Base-by-base conservation (phyloP, 2,888 invertebrate species). In the Ormia ochracea region DNA sequence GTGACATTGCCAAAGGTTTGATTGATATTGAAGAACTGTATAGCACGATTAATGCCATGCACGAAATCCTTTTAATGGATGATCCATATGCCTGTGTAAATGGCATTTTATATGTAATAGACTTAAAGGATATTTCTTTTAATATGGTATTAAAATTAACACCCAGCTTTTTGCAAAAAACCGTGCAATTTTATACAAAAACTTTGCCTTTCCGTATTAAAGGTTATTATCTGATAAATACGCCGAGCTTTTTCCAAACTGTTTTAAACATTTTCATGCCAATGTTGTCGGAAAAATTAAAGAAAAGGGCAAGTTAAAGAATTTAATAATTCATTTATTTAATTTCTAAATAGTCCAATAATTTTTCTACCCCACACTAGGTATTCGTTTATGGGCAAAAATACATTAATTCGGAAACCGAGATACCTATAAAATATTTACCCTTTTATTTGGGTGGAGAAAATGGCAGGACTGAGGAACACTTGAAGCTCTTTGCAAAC, bases 361-460 rank as follows among this genome's bases (percentile, higher is more conserved):
- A 23, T 21, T 23, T 45, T 21, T 0, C 2, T 9, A 19, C 3
- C 19, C 19, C 21, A 1, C 43, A 0, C 12, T 66, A 93, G 92
- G 83, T 93, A 31, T 90, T 88, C 87, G 89, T 93, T 14, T 92
- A 93, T 82, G 91, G 91, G 66, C 90, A 90, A 82, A 87, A 91
- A 89, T 91, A 73, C 91, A 85, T 85, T 7, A 59, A 69, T 0
- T 76, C 87, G 12, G 84, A 82, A 14, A 88, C 92, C 82, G 84
- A 90, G 58, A 89, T 94, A 45, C 93, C 94, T 0, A 90, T 91
- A 83, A 89, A 91, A 26, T 89, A 92, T 70, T 86, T 94, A 33
- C 94, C 94, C 0, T 88, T 87, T 3, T 93, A 94, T 84, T 93
- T 93, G 82, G 94, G 94, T 2, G 94, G 94, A 0, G 84, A 86